Base-by-base conservation (phyloP, 2,797 vertebrate genomes). In the Semaprochilodus insignis region DNA sequence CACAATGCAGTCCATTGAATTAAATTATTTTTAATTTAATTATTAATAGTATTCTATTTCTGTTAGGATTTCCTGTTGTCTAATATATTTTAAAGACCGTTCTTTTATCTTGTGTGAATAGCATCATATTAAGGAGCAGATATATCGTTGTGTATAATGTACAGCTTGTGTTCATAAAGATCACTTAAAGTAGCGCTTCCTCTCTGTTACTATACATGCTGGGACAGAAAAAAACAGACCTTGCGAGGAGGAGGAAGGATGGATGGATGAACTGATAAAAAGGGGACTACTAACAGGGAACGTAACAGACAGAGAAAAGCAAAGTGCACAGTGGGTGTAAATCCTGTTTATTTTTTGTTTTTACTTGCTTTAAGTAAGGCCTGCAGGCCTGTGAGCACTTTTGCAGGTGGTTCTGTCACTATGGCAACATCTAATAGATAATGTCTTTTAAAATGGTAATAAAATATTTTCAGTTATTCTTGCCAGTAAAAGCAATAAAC, bases 391-490 rank as follows among this genome's bases (percentile, higher is more conserved):
- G 51, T 74, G 74, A 84, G 86, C 80, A 82, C 36, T 78, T 82
- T 76, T 59, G 51, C 59, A 76, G 19, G 52, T 19, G 81, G 81
- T 83, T 85, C 69, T 74, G 80, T 87, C 77, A 55, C 75, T 16
- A 87, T 87, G 60, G 82, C 73, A 67, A 79, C 31, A 23, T 36
- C 36, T 5, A 83, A 74, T 15, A 65, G 23, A 82, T 60, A 44
- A 65, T 78, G 84, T 87, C 82, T 86, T 87, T 84, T 82, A 83
- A 82, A 86, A 84, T 88, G 74, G 84, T 81, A 88, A 88, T 87
- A 88, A 86, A 88, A 84, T 86, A 86, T 86, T 88, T 88, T 88
- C 75, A 82, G 71, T 57, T 82, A 86, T 80, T 84, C 70, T 82
- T 81, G 57, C 25, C 81, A 79, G 67, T 81, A 84, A 84, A 72